phyloP scores from a whole-genome alignment of 1,140 invertebrate species.

The Euwallacea fornicatus region DNA sequence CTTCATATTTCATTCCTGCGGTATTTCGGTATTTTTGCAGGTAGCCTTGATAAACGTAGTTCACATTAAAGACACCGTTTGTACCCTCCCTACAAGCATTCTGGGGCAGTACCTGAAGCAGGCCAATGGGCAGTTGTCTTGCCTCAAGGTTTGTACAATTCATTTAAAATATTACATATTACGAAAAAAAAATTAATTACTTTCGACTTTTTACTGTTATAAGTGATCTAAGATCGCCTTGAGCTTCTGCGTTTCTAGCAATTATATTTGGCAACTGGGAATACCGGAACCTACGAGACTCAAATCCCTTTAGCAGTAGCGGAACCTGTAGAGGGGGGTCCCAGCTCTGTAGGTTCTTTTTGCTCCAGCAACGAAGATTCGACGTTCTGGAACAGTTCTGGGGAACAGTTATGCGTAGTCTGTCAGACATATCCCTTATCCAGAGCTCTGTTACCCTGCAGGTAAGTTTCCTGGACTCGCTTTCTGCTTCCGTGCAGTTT shows the following conservation, averaged over 20 bases:
- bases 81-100: conserved; percentile 74
- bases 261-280: conserved; percentile 72
- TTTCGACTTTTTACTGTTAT: not conserved
- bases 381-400: conserved; percentile 58
- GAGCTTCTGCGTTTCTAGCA: conserved; percentile 57
- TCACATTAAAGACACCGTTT: conserved; percentile 76
- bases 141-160: conserved; percentile 66
- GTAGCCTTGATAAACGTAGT: conserved; percentile 78
- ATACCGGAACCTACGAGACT: conserved; percentile 61
- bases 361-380: conserved; percentile 49
- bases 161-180: not conserved
- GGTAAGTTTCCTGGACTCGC: conserved; percentile 40
- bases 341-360: conserved; percentile 50
- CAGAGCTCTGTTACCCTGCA: conserved; percentile 76
- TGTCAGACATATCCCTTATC: conserved; percentile 76
- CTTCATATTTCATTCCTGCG: not conserved
- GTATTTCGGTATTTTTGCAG: conserved; percentile 55
- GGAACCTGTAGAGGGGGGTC: conserved; percentile 49
- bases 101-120: conserved; percentile 80
- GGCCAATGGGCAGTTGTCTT: conserved; percentile 77
- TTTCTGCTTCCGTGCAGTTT: too few species aligned
- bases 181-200: not conserved
- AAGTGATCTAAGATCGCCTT: not conserved
- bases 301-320: conserved; percentile 50
- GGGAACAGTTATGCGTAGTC: conserved; percentile 74